Evolutionary conservation across 2,797 vertebrate species (phyloP).

Genomic region (Carcharodon carcharias): DNA sequence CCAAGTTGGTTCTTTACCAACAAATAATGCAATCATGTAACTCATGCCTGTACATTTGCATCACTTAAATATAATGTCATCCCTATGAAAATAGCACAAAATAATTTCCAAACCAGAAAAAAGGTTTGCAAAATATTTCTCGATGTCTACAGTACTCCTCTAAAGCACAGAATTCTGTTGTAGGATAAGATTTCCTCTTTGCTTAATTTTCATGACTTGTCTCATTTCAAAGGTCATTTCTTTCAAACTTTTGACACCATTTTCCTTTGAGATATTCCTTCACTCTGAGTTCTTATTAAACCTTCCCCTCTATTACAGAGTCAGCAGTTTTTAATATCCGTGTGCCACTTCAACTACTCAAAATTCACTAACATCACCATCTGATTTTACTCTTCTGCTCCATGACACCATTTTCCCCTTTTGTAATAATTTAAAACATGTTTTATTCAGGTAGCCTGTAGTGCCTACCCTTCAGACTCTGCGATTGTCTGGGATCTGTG

Average conservation of each 20-base stretch:
- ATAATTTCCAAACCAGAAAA: neutral
- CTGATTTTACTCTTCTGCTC: slow-evolving; percentile 17
- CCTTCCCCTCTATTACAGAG: slow-evolving; percentile 1
- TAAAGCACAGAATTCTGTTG: neutral
- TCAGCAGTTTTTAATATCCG: slow-evolving; percentile 20
- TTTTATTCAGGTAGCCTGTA: neutral
- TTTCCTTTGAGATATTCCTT: slow-evolving; percentile 7
- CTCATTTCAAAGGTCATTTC: neutral
- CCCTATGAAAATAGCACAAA: neutral
- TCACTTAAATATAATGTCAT: neutral
- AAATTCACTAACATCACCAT: slow-evolving; percentile 12
- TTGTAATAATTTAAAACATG: slow-evolving; percentile 15
- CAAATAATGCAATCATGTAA: neutral
- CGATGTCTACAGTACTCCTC: neutral
- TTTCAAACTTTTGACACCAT: slow-evolving; percentile 25
- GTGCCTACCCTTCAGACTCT: neutral
- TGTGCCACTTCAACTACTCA: neutral
- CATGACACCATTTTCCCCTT: neutral
- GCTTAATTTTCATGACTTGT: neutral
- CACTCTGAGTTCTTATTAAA: slow-evolving; percentile 8
- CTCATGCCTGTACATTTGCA: neutral
- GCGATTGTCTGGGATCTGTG: neutral
- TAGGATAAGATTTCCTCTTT: neutral
- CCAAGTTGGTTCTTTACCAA: neutral
- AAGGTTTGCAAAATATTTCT: neutral